Conservation (phyloP, 2,797 vertebrate genomes). For the Uromys caudimaculatus region DNA sequence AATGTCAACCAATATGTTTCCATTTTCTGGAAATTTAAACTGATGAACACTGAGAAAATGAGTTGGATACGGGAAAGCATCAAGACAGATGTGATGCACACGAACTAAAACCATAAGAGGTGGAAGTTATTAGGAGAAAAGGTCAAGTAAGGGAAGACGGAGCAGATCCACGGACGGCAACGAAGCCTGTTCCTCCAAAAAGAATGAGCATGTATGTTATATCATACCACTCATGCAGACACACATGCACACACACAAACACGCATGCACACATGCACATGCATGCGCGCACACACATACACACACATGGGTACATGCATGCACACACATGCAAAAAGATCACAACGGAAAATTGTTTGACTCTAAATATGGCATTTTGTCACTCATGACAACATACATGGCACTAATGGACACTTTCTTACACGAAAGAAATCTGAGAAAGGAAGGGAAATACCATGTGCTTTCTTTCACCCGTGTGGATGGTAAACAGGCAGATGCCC, state of each 20-base stretch:
- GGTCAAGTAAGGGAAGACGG: not conserved
- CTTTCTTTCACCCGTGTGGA: not conserved
- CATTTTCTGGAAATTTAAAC: conserved; percentile 23
- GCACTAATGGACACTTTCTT: not conserved
- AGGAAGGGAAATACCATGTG: not conserved
- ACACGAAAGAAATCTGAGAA: not conserved
- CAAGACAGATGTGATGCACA: not conserved
- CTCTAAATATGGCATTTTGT: not conserved
- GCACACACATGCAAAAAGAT: not conserved
- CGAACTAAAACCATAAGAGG: not conserved
- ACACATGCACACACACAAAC: not conserved
- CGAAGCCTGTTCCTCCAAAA: not conserved
- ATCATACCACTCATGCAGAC: not conserved
- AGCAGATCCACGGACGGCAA: not conserved
- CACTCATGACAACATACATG: not conserved
- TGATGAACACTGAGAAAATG: not conserved
- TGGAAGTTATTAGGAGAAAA: not conserved
- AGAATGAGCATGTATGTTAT: not conserved
- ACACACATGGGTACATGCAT: too few species aligned
- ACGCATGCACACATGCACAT: not conserved
- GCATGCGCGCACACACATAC: too few species aligned
- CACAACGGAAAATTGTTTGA: not conserved
- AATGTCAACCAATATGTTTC: not conserved
- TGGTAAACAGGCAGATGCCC: not conserved
- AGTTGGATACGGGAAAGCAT: not conserved